Conservation (phyloP, 1,140 invertebrate species). For the Antheraea pernyi region DNA sequence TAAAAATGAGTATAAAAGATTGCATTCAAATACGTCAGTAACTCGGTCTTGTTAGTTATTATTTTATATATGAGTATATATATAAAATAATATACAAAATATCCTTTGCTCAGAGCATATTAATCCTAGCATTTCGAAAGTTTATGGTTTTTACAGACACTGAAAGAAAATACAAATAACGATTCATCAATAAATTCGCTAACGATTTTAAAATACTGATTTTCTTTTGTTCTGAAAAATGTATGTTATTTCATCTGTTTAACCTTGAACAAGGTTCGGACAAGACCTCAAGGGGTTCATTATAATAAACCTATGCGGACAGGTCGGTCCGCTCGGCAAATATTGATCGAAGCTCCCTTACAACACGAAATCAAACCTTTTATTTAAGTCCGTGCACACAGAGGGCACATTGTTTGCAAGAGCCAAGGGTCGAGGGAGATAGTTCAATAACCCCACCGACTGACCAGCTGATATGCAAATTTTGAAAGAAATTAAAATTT, state of each 20-base stretch:
- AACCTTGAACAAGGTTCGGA: neutral
- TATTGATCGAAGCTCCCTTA: slow-evolving; percentile 66
- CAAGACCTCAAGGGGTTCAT: slow-evolving; percentile 47
- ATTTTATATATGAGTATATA: too few species aligned
- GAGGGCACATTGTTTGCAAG: slow-evolving; percentile 62
- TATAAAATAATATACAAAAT: too few species aligned
- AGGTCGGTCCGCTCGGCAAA: slow-evolving; percentile 59
- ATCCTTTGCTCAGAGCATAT: too few species aligned
- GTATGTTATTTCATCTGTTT: neutral
- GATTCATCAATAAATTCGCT: too few species aligned
- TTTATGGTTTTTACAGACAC: too few species aligned
- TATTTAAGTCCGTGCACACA: slow-evolving; percentile 75
- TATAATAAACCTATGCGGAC: slow-evolving; percentile 69
- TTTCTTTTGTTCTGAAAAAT: neutral
- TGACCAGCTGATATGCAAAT: slow-evolving; percentile 45
- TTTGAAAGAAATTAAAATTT: slow-evolving; percentile 2
- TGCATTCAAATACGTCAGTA: too few species aligned
- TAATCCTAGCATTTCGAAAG: too few species aligned
- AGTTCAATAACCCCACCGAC: slow-evolving; percentile 71
- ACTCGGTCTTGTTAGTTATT: too few species aligned
- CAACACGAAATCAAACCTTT: slow-evolving; percentile 79
- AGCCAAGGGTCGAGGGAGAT: slow-evolving; percentile 52
- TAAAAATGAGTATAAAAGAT: too few species aligned
- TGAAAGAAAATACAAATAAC: too few species aligned
- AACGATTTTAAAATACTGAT: too few species aligned